Evolutionary conservation across 2,888 invertebrate species (phyloP).

Genomic region (Microdon myrmicae): DNA sequence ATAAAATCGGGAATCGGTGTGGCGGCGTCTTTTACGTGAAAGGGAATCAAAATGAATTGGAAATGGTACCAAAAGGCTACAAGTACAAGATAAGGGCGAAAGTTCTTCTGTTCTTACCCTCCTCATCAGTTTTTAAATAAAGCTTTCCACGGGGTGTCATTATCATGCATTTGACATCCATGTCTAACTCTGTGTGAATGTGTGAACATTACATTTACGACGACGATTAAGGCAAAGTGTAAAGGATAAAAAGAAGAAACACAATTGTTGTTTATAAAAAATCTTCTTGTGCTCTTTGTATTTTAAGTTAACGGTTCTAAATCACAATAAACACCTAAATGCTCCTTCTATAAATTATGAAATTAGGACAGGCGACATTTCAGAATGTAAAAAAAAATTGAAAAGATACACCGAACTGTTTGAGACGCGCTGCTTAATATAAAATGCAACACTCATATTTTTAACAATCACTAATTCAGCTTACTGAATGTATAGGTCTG

Average conservation of each 20-base stretch:
- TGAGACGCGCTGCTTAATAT: too few species aligned
- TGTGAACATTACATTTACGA: slow-evolving; percentile 58
- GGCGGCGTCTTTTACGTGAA: neutral
- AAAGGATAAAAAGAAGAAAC: slow-evolving; percentile 26
- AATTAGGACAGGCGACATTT: too few species aligned
- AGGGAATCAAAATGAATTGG: slow-evolving; percentile 11
- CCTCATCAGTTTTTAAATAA: slow-evolving; percentile 85
- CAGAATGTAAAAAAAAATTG: too few species aligned
- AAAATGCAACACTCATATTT: too few species aligned
- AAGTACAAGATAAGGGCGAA: slow-evolving; percentile 27
- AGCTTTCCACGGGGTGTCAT: slow-evolving; percentile 83
- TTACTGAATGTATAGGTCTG: too few species aligned
- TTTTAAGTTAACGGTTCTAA: too few species aligned
- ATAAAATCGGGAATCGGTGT: slow-evolving; percentile 6
- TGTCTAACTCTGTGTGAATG: slow-evolving; percentile 69
- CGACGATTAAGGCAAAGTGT: slow-evolving; percentile 28
- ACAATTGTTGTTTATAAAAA: slow-evolving; percentile 14
- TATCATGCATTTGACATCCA: slow-evolving; percentile 79
- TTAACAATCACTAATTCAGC: too few species aligned
- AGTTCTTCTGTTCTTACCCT: slow-evolving; percentile 76
- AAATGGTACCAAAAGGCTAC: slow-evolving; percentile 36
- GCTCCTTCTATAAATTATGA: too few species aligned
- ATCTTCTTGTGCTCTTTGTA: slow-evolving; percentile 4
- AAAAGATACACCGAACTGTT: too few species aligned
- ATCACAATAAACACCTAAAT: too few species aligned